Percentiles rank a stretch among this genome's conserved stretches.
phyloP scores from a whole-genome alignment of 2,888 invertebrate species.

The Mesorhabditis belari region DNA sequence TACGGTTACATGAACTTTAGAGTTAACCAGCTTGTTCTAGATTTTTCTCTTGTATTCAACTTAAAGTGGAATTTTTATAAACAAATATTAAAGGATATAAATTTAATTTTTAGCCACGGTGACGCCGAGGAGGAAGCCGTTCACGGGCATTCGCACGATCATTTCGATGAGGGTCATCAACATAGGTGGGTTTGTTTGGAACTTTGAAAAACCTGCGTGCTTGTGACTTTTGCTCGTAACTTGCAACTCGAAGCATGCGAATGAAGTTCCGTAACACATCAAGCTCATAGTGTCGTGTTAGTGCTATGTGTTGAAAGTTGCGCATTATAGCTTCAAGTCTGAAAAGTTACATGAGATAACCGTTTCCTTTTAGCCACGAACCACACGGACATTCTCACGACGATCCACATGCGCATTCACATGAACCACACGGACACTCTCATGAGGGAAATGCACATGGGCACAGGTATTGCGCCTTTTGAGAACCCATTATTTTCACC shows the following conservation, averaged over 20 bases:
- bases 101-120: slow-evolving; percentile 6
- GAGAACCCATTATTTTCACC: background rate
- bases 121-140: slow-evolving; percentile 19
- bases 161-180: slow-evolving; percentile 15
- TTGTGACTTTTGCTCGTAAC: no score
- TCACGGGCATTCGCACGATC: slow-evolving; percentile 24
- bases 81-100: background rate
- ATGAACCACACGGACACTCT: slow-evolving; percentile 2
- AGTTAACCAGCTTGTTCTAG: background rate
- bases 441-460: slow-evolving; percentile 12
- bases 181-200: no score
- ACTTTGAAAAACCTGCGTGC: no score
- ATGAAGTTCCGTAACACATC: no score
- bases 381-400: background rate
- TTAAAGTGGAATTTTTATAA: no score
- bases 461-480: slow-evolving; percentile 12
- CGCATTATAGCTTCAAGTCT: background rate
- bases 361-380: background rate
- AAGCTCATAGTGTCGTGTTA: no score
- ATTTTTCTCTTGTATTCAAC: background rate
- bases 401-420: background rate
- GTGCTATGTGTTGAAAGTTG: background rate
- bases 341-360: background rate
- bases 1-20: no score
- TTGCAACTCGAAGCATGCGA: no score